Conservation (phyloP, 2,113 vertebrate species). For the Lynx canadensis region DNA sequence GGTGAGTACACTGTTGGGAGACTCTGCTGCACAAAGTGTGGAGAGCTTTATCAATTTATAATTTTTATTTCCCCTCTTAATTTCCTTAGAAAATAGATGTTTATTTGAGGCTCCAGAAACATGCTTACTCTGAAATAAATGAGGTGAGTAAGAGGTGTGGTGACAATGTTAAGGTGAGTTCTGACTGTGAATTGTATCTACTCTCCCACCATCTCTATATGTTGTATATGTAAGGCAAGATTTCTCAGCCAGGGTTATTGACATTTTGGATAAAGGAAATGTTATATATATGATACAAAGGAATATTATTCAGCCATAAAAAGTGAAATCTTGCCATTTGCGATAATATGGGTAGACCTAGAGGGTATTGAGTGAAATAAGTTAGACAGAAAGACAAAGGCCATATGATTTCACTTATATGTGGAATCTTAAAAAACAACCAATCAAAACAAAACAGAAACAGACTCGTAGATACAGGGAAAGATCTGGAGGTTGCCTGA, state of each 20-base stretch:
- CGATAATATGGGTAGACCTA: background rate
- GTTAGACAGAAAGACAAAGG: background rate
- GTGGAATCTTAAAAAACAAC: background rate
- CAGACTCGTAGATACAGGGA: background rate
- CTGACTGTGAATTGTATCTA: background rate
- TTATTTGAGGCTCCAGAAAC: conserved; percentile 61
- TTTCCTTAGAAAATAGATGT: conserved; percentile 70
- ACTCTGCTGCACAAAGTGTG: background rate
- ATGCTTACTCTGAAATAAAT: conserved; percentile 34
- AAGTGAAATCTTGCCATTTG: background rate
- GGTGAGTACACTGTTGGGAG: background rate
- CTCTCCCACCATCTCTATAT: background rate
- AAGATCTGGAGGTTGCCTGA: background rate
- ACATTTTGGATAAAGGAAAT: background rate
- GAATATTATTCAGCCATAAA: background rate
- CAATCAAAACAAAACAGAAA: background rate
- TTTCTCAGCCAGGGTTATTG: background rate
- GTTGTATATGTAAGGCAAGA: background rate
- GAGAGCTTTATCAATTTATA: background rate
- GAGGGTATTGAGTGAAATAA: background rate
- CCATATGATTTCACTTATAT: background rate
- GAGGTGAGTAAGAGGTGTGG: conserved; percentile 12
- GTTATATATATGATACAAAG: background rate
- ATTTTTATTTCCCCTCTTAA: background rate
- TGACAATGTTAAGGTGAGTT: background rate